phyloP scores from a whole-genome alignment of 2,797 vertebrate genomes.

The Remorina albescens region DNA sequence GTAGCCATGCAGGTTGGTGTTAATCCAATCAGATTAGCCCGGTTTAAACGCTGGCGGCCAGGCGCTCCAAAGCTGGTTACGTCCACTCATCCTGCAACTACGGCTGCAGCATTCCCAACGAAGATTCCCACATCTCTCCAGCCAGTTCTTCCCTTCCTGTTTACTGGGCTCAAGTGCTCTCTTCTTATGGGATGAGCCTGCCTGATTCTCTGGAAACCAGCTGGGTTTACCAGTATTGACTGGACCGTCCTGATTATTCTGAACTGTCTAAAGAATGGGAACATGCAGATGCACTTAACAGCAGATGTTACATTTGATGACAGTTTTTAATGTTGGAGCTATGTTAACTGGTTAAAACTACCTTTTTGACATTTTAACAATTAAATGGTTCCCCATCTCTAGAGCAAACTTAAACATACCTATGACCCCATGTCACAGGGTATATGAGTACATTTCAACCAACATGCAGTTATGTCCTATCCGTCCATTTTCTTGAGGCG shows the following conservation, averaged over 20 bases:
- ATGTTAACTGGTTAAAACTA: neutral
- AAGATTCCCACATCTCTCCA: slow-evolving; percentile 60
- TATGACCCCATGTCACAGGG: neutral
- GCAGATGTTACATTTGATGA: neutral
- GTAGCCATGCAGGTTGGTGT: slow-evolving; percentile 79
- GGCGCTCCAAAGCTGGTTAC: slow-evolving; percentile 81
- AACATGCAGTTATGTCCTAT: neutral
- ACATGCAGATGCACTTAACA: no score
- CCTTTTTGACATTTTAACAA: slow-evolving; percentile 1
- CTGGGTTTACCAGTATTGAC: slow-evolving; percentile 32
- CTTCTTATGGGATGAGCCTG: slow-evolving; percentile 20
- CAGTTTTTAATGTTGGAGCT: neutral
- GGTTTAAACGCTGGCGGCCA: slow-evolving; percentile 81
- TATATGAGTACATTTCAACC: neutral
- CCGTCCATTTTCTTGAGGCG: neutral
- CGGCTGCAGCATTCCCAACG: slow-evolving; percentile 54
- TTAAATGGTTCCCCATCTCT: neutral
- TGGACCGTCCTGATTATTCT: slow-evolving; percentile 4
- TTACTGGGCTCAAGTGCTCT: slow-evolving; percentile 36
- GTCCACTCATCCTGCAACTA: slow-evolving; percentile 69
- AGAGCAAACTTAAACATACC: neutral
- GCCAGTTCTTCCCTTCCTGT: slow-evolving; percentile 42
- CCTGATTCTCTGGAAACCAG: slow-evolving; percentile 31
- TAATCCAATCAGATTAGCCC: slow-evolving; percentile 88
- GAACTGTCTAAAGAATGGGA: no score